A percentile compares a stretch with the other conserved stretches of the same genome.
Conservation (phyloP, 1,140 invertebrate genomes). For the Meteorus sp. region DNA sequence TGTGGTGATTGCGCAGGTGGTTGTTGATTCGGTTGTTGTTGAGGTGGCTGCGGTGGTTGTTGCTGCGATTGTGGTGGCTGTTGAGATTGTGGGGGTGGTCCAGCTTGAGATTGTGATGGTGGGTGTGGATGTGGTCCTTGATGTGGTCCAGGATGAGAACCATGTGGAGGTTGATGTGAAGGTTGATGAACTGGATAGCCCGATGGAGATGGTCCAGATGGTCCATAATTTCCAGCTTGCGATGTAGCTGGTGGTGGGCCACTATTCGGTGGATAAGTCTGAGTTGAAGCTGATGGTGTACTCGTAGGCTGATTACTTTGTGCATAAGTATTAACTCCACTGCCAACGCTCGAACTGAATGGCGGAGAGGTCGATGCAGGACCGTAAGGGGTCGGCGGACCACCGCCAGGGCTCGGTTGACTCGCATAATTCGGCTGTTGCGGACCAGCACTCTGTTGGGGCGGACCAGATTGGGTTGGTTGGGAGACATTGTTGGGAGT, state of each 20-base stretch:
- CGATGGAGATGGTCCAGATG: conserved; percentile 46
- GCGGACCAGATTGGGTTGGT: conserved; percentile 45
- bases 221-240: conserved; percentile 47
- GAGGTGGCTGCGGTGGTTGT: conserved; percentile 30
- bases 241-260: conserved; percentile 50
- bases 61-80: conserved; percentile 20
- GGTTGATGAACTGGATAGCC: conserved; percentile 46
- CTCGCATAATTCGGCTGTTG: conserved; percentile 51
- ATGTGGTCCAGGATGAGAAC: conserved; percentile 24
- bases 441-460: conserved; percentile 45
- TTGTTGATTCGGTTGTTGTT: conserved; percentile 10
- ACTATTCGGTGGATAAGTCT: conserved; percentile 53
- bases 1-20: conserved; percentile 42
- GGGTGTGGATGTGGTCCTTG: conserved; percentile 28
- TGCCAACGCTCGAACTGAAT: conserved; percentile 46
- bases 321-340: conserved; percentile 51
- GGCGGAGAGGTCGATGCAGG: conserved; percentile 52
- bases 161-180: conserved; percentile 38
- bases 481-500: conserved; percentile 45
- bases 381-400: conserved; percentile 46
- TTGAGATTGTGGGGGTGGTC: conserved; percentile 35
- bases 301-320: conserved; percentile 52
- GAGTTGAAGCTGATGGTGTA: conserved; percentile 55
- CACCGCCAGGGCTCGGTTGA: conserved; percentile 54
- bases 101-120: conserved; percentile 16